Evolutionary conservation across 2,113 vertebrate species (phyloP).

Genomic region (Lepidothrix coronata): DNA sequence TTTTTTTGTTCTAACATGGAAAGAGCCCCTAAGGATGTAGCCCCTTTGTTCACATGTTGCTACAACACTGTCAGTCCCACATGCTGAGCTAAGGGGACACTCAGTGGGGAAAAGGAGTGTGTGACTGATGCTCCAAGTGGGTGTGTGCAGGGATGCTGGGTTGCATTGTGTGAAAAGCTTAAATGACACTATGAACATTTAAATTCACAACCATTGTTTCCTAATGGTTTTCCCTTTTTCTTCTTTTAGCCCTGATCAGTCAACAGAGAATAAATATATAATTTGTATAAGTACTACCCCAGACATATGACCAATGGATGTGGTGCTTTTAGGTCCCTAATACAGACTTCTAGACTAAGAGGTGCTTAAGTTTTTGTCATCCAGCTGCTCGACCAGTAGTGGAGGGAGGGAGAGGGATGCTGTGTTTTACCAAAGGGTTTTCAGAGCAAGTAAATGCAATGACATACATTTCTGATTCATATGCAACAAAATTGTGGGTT

Average conservation of each 20-base stretch:
- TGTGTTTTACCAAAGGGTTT: neutral
- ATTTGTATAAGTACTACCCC: neutral
- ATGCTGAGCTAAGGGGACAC: neutral
- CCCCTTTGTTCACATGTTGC: neutral
- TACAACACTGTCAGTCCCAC: rapidly evolving
- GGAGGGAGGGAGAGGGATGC: neutral
- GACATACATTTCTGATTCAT: neutral
- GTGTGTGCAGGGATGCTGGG: rapidly evolving
- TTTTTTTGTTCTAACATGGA: neutral
- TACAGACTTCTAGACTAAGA: neutral
- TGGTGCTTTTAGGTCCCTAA: neutral
- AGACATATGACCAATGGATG: rapidly evolving
- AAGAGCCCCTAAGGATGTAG: neutral
- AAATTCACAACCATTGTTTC: neutral
- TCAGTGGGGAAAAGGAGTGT: neutral
- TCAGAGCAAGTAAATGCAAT: neutral
- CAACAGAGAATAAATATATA: neutral
- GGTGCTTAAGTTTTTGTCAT: neutral
- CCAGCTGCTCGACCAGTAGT: neutral
- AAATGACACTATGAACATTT: neutral
- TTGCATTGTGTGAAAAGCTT: neutral
- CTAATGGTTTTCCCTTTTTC: neutral
- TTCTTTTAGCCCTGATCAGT: neutral
- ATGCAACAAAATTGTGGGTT: rapidly evolving
- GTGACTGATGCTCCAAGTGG: neutral